Conservation (phyloP, 1,140 invertebrate species). For the Macrosteles quadrilineatus region DNA sequence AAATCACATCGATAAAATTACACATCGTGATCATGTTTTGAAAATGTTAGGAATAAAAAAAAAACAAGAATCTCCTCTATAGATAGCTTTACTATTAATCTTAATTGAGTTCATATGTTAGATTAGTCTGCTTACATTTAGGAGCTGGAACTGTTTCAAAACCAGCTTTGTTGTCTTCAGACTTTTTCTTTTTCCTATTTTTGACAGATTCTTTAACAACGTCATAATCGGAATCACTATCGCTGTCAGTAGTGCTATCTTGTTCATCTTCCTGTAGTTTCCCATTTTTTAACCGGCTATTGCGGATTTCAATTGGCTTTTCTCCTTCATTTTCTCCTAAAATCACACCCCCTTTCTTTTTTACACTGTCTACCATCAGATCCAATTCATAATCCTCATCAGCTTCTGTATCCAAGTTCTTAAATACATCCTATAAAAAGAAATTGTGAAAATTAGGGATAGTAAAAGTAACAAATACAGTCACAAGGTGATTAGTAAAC, state of each 20-base stretch:
- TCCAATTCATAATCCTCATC: slow-evolving; percentile 88
- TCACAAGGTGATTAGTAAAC: background rate
- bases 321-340: slow-evolving; percentile 58
- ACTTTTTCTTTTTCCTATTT: slow-evolving; percentile 30
- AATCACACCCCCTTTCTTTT: slow-evolving; percentile 67
- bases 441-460: slow-evolving; percentile 26
- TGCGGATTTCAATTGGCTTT: slow-evolving; percentile 47
- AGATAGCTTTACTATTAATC: no score
- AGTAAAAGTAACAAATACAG: background rate
- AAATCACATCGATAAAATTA: no score
- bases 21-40: no score
- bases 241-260: slow-evolving; percentile 46
- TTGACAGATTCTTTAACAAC: slow-evolving; percentile 53
- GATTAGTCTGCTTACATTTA: no score
- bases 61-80: no score
- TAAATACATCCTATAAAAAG: slow-evolving; percentile 69
- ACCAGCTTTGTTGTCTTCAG: slow-evolving; percentile 33
- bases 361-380: slow-evolving; percentile 69
- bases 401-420: slow-evolving; percentile 74
- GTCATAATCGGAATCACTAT: slow-evolving; percentile 58
- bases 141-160: slow-evolving; percentile 41
- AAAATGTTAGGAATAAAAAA: no score
- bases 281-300: slow-evolving; percentile 36
- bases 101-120: no score
- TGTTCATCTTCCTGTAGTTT: slow-evolving; percentile 44